Evolutionary conservation across 2,797 vertebrate genomes (phyloP).

Genomic region (Sciurus carolinensis): DNA sequence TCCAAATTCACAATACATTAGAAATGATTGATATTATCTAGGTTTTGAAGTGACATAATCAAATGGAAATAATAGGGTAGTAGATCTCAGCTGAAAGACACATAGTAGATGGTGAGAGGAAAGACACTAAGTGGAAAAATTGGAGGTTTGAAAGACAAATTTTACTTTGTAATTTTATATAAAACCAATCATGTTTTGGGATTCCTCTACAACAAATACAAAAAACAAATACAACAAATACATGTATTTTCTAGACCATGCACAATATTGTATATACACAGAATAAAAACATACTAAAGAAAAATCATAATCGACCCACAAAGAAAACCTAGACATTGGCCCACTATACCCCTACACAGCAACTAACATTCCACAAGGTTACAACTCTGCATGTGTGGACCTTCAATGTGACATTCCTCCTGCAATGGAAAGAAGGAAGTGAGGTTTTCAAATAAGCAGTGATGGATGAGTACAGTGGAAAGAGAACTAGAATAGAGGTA

Average conservation of each 20-base stretch:
- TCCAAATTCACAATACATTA: conserved; percentile 78
- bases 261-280: background rate
- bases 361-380: background rate
- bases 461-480: background rate
- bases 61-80: conserved; percentile 75
- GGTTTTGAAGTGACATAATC: conserved; percentile 75
- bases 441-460: background rate
- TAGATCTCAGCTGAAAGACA: conserved; percentile 65
- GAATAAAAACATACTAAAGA: background rate
- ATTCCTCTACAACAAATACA: background rate
- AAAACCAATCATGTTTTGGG: conserved; percentile 61
- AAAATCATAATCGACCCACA: background rate
- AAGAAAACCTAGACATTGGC: background rate
- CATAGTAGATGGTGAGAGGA: conserved; percentile 54
- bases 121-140: conserved; percentile 59
- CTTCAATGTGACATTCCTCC: background rate
- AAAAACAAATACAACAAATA: background rate
- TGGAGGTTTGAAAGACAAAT: conserved; percentile 62
- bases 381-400: background rate
- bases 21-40: conserved; percentile 77
- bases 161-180: conserved; percentile 67
- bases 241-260: conserved; percentile 18
- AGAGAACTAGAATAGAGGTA: background rate
- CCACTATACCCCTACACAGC: background rate
- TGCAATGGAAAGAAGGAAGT: background rate